phyloP scores from a whole-genome alignment of 2,888 invertebrate species.

The Zygaena filipendulae region DNA sequence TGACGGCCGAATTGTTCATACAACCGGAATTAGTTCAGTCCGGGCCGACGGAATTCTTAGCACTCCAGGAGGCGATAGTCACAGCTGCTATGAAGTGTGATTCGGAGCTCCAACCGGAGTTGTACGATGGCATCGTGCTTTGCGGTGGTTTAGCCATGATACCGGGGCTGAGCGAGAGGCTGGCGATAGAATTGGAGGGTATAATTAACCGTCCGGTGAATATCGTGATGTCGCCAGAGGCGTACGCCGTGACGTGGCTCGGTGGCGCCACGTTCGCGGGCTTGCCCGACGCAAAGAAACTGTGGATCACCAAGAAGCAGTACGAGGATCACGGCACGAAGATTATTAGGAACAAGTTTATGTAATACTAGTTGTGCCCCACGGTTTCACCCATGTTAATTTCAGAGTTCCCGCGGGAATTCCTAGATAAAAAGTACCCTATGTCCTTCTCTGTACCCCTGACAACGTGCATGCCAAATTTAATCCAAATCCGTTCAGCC shows the following conservation, averaged over 20 bases:
- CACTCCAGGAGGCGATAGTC: slow-evolving; percentile 30
- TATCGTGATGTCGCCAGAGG: slow-evolving; percentile 29
- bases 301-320: slow-evolving; percentile 39
- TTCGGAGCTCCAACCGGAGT: slow-evolving; percentile 24
- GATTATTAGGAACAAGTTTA: slow-evolving; percentile 39
- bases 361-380: too few species aligned
- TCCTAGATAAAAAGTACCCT: too few species aligned
- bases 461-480: too few species aligned
- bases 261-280: slow-evolving; percentile 48
- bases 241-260: slow-evolving; percentile 38
- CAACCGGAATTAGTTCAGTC: slow-evolving; percentile 29
- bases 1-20: slow-evolving; percentile 36
- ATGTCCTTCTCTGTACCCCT: too few species aligned
- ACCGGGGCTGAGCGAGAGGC: slow-evolving; percentile 31
- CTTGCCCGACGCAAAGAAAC: slow-evolving; percentile 26
- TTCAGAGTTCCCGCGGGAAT: too few species aligned
- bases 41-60: slow-evolving; percentile 17
- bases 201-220: slow-evolving; percentile 21
- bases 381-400: too few species aligned
- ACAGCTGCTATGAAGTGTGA: slow-evolving; percentile 34
- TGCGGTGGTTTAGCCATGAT: slow-evolving; percentile 38
- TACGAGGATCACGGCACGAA: slow-evolving; percentile 42
- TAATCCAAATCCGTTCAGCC: too few species aligned
- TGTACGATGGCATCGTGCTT: slow-evolving; percentile 30
- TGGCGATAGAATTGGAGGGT: slow-evolving; percentile 28